Percentiles rank a stretch among this genome's conserved stretches.
phyloP scores from a whole-genome alignment of 2,888 invertebrate genomes.

The Phyllotreta striolata region DNA sequence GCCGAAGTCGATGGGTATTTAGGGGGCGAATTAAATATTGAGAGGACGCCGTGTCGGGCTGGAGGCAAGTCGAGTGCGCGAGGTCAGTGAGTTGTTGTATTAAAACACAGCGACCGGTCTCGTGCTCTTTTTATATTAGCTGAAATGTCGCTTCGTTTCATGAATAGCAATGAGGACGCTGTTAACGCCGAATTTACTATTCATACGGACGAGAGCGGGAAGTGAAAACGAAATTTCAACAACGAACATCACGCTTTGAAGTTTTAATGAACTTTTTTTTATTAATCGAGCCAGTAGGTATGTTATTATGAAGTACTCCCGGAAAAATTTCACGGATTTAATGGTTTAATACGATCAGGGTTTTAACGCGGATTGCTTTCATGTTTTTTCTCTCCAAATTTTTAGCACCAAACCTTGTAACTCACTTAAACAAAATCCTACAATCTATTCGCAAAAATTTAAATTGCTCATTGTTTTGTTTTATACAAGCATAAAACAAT shows the following conservation, averaged over 20 bases:
- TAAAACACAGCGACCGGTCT: constrained; percentile 8
- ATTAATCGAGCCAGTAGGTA: constrained; percentile 29
- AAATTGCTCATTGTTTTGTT: too few relatives aligned
- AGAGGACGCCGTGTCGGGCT: too few relatives aligned
- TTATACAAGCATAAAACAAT: too few relatives aligned
- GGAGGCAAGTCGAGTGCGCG: not conserved
- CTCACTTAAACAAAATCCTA: too few relatives aligned
- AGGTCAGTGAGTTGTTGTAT: constrained; percentile 11
- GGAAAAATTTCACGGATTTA: not conserved
- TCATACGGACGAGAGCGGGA: constrained; percentile 29
- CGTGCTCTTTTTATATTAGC: constrained; percentile 22
- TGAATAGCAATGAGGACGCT: constrained; percentile 30
- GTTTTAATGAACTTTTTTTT: constrained; percentile 33
- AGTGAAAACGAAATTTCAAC: constrained; percentile 31
- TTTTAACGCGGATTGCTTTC: not conserved
- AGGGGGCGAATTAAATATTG: too few relatives aligned
- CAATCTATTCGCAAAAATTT: too few relatives aligned
- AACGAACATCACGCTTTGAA: constrained; percentile 31
- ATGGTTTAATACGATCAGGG: not conserved
- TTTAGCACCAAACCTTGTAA: too few relatives aligned
- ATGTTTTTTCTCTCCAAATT: too few relatives aligned
- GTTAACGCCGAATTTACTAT: constrained; percentile 32
- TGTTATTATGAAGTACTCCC: constrained; percentile 16
- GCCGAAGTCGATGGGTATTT: too few relatives aligned
- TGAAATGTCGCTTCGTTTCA: constrained; percentile 17